phyloP scores from a whole-genome alignment of 2,888 invertebrate species.

The Ophion ellenae region DNA sequence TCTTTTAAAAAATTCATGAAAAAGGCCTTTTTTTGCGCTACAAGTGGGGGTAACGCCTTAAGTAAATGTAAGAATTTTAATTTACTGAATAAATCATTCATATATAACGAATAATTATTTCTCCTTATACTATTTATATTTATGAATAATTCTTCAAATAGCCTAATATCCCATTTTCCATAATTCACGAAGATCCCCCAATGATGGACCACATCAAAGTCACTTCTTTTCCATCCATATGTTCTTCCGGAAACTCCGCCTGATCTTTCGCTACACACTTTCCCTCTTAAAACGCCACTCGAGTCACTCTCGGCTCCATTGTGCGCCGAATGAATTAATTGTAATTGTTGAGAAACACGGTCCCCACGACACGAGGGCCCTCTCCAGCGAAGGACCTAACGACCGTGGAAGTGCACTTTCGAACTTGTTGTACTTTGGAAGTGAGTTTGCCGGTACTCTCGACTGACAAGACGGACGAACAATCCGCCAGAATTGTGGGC shows the following conservation, averaged over 20 bases:
- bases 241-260: background rate
- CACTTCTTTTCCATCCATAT: background rate
- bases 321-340: background rate
- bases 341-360: background rate
- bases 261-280: background rate
- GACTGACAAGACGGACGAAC: background rate
- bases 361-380: background rate
- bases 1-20: no score
- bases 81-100: no score
- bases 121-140: background rate
- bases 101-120: no score
- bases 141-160: background rate
- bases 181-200: background rate
- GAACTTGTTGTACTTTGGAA: background rate
- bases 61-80: no score
- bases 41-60: no score
- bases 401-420: background rate
- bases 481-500: background rate
- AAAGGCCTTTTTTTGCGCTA: no score
- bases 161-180: background rate
- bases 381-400: background rate
- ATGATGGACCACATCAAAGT: background rate
- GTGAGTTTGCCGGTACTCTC: background rate
- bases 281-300: background rate
- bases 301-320: background rate